A percentile compares a stretch with the other conserved stretches of the same genome.
Conservation (phyloP, 2,888 invertebrate genomes). For the Eulithis testata region DNA sequence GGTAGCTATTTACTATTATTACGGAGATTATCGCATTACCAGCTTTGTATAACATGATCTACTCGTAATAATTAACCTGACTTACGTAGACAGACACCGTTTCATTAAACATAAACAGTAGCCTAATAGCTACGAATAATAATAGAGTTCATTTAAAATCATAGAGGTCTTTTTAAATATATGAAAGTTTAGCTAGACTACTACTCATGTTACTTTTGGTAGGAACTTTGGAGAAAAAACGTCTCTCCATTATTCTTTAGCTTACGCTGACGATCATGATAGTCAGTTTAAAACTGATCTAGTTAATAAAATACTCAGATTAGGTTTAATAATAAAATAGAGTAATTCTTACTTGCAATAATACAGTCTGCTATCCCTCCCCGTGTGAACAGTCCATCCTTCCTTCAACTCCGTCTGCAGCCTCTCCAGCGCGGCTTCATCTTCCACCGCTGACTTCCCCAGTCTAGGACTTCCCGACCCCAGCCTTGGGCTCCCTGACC, state of each 20-base stretch:
- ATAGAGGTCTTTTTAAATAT: too few relatives aligned
- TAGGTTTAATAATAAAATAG: neutral
- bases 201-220: neutral
- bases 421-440: slow-evolving; percentile 80
- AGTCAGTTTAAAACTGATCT: too few relatives aligned
- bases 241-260: too few relatives aligned
- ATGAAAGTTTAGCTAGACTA: neutral
- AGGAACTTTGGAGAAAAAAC: too few relatives aligned
- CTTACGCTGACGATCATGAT: too few relatives aligned
- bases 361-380: slow-evolving; percentile 92
- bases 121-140: too few relatives aligned
- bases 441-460: slow-evolving; percentile 62
- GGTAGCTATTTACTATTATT: slow-evolving; percentile 7
- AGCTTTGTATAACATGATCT: slow-evolving; percentile 24
- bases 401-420: slow-evolving; percentile 86
- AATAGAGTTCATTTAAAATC: too few relatives aligned
- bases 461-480: slow-evolving; percentile 67
- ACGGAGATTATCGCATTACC: slow-evolving; percentile 19
- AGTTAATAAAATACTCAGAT: too few relatives aligned
- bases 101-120: too few relatives aligned
- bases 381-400: slow-evolving; percentile 92
- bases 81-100: slow-evolving; percentile 2
- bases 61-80: slow-evolving; percentile 10
- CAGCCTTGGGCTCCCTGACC: slow-evolving; percentile 55
- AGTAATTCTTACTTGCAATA: slow-evolving; percentile 93